phyloP scores from a whole-genome alignment of 2,888 invertebrate species.

The Erannis defoliaria region DNA sequence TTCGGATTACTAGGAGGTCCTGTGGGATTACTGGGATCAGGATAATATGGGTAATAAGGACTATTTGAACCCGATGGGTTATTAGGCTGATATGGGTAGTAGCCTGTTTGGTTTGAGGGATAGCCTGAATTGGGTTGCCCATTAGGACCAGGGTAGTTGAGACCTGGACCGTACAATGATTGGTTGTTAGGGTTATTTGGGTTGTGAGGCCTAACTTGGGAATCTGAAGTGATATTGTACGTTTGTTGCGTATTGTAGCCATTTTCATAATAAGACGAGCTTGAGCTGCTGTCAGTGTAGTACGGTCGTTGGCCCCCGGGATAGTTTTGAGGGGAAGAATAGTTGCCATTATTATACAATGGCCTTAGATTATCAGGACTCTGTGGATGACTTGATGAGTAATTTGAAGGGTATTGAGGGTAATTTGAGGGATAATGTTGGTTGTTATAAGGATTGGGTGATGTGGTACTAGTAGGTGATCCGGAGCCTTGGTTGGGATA shows the following conservation, averaged over 20 bases:
- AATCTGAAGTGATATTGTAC: constrained; percentile 38
- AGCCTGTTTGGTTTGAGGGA: constrained; percentile 11
- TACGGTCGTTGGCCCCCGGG: constrained; percentile 21
- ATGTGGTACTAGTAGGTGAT: constrained; percentile 12
- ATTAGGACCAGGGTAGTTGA: constrained; percentile 12
- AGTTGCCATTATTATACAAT: constrained; percentile 29
- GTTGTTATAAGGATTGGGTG: constrained; percentile 19
- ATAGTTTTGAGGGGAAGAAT: constrained; percentile 35
- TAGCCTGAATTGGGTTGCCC: constrained; percentile 12
- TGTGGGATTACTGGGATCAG: constrained; percentile 15
- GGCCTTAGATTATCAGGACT: constrained; percentile 42
- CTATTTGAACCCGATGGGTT: constrained; percentile 19
- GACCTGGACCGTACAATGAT: constrained; percentile 17
- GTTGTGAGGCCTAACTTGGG: constrained; percentile 34
- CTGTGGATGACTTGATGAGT: constrained; percentile 35
- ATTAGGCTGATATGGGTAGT: constrained; percentile 30
- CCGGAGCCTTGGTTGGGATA: constrained; percentile 14
- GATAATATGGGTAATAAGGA: constrained; percentile 29
- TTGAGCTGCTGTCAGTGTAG: constrained; percentile 35
- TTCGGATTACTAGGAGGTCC: constrained; percentile 28
- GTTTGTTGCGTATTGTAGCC: constrained; percentile 25
- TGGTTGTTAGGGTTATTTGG: constrained; percentile 20
- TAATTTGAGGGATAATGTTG: constrained; percentile 37
- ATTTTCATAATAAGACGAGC: constrained; percentile 33
- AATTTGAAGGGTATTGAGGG: constrained; percentile 37